Evolutionary conservation across 1,140 invertebrate species (phyloP), one percentile per base, ranked within the genome.

Genomic region (Drosophila nannoptera): DNA sequence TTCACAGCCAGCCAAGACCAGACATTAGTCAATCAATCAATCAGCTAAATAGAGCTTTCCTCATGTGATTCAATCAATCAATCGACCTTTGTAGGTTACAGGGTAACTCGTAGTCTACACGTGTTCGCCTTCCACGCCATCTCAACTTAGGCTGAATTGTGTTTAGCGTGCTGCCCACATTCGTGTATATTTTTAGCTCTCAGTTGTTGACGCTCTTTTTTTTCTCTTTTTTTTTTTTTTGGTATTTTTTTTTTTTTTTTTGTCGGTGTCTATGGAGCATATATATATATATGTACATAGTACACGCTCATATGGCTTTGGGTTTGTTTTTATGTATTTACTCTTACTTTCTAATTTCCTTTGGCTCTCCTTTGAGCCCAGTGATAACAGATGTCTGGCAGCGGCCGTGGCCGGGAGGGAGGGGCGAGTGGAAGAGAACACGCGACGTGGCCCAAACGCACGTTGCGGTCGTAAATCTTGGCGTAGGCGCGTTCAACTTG

Each of bases 381-480:
- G 60, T 69, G 67, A 69, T 69, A 69, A 69, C 67, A 69, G 67
- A 69, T 69, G 67, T 69, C 29, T 55, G 45, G 38, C 43, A 9
- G 7, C 11, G 35, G 14, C 16, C 5, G 33, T 22, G 22, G 3
- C 22, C 22, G 35, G 9, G 35, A 22, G 9, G 1, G 31, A 11
- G 29, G 43, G n/a, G 33, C 22, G 22, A 61, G 33, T 53, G 52
- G 36, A 49, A 58, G 54, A 35, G 43, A 54, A 53, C 58, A 78
- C 65, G 74, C 70, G 62, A 61, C 54, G 59, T 43, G 38, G 29
- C 11, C 67, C 59, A 59, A 33, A 65, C 35, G 60, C 71, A 82
- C 78, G 71, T 83, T 82, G 78, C 33, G 71, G 55, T 32, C 78
- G 78, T 82, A 75, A 83, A 82, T 82, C 78, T 78, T 62, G 12